Base-by-base conservation (phyloP, 2,888 invertebrate species). In the Hirtodrosophila histrioides region DNA sequence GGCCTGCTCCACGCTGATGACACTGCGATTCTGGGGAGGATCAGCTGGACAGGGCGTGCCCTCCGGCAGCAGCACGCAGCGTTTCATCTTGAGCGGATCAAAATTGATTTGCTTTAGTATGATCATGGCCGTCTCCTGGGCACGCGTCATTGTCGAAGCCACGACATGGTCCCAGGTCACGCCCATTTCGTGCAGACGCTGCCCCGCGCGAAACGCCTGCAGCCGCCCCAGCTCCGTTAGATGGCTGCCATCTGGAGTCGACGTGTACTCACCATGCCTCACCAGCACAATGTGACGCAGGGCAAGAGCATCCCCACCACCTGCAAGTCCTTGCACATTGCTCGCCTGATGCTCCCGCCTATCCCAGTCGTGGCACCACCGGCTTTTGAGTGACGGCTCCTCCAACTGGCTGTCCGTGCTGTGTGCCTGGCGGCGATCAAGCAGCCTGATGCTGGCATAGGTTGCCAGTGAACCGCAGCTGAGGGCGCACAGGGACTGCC, bases 11-110 rank as follows among this genome's bases (percentile, higher is more conserved):
- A 0, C 97, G 96, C 88, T 93, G 94, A 97, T 97, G 97, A 86
- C 94, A 94, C 0, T 96, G 95, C 0, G 95, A 92, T 95, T 95
- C 0, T 95, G 93, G 0, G 97, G 96, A 0, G 99, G 99, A 88
- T 99, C 98, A 0, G 98, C 98, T 0, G 96, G 96, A 74, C 97
- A 95, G 0, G 99, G 99, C 0, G 98, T 97, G 1, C 99, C 99
- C 92, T 99, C 99, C 65, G 96, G 94, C 31, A 99, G 92, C 76
- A 97, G 92, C 79, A 95, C 94, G 89, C 96, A 96, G 76, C 95
- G 93, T 62, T 93, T 93, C 1, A 95, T 93, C 57, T 93, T 93
- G 0, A 95, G 93, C 0, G 93, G 89, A 58, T 94, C 90, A 36
- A 92, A 91, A 92, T 93, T 93, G 36, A 99, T 92, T 80, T 94